Evolutionary conservation across 2,888 invertebrate species (phyloP).

Genomic region (Drosophila subsilvestris): DNA sequence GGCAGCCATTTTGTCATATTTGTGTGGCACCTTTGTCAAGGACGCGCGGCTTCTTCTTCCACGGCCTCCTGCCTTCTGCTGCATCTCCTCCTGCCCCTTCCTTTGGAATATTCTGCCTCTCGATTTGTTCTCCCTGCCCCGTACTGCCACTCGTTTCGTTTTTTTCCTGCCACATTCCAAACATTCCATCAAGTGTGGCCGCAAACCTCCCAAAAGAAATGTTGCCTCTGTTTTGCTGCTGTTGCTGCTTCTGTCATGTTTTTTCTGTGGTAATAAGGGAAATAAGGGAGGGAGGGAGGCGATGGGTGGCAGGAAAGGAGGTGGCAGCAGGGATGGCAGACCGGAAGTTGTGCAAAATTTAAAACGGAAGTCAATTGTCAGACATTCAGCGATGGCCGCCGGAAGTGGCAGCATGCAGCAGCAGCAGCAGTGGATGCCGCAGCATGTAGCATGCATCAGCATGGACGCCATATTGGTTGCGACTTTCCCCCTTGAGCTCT

Average conservation of each 20-base stretch:
- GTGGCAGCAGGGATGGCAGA: constrained; percentile 19
- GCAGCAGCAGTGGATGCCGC: constrained; percentile 58
- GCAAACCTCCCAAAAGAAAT: constrained; percentile 3
- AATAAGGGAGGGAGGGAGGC: not conserved
- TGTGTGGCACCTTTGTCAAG: constrained; percentile 71
- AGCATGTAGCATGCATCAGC: constrained; percentile 59
- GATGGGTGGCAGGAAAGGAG: constrained; percentile 12
- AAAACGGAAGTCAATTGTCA: constrained; percentile 78
- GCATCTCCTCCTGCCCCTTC: not conserved
- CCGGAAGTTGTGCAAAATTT: constrained; percentile 76
- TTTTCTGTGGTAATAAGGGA: constrained; percentile 30
- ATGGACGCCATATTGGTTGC: constrained; percentile 46
- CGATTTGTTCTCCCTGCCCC: too few species aligned
- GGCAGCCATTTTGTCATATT: constrained; percentile 52
- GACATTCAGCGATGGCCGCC: constrained; percentile 66
- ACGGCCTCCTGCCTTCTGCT: constrained; percentile 9
- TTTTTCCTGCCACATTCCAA: not conserved
- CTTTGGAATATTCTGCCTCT: not conserved
- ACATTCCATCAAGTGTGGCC: constrained; percentile 29
- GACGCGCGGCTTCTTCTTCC: constrained; percentile 39
- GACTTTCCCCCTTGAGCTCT: constrained; percentile 1
- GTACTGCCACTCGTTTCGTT: constrained; percentile 2
- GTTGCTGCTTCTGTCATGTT: constrained; percentile 4
- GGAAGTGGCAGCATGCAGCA: constrained; percentile 68
- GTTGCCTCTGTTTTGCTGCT: not conserved